Evolutionary conservation across 2,113 vertebrate genomes (phyloP).

Genomic region (Lynx canadensis): DNA sequence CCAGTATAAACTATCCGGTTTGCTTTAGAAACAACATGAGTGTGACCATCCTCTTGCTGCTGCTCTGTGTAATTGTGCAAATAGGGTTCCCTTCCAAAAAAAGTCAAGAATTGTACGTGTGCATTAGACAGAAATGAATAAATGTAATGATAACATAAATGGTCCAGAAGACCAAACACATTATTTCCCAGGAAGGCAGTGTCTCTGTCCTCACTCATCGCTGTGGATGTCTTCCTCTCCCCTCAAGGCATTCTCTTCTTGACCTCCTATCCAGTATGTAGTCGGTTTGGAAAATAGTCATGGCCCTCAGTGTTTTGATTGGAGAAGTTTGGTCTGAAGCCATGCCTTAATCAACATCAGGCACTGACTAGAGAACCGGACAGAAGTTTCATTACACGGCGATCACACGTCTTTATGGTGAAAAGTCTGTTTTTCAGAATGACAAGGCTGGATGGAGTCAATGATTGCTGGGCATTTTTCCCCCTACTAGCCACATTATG

Average conservation of each 20-base stretch:
- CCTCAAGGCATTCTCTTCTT: background rate
- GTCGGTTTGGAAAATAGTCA: background rate
- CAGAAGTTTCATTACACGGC: background rate
- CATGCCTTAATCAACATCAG: background rate
- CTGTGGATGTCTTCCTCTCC: accelerated
- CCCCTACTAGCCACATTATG: background rate
- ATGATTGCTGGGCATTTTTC: background rate
- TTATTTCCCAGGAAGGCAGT: background rate
- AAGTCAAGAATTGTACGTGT: background rate
- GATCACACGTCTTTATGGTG: background rate
- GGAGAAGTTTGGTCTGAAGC: background rate
- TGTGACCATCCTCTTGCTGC: background rate
- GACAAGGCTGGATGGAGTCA: background rate
- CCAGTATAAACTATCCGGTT: background rate
- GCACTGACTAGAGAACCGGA: background rate
- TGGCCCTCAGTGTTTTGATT: background rate
- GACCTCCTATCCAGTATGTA: background rate
- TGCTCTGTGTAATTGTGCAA: background rate
- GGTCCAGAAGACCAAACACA: background rate
- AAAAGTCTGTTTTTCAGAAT: background rate
- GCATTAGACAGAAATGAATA: background rate
- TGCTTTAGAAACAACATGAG: background rate
- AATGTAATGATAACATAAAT: background rate
- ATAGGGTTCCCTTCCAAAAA: background rate
- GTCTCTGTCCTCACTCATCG: background rate